Evolutionary conservation across 2,113 vertebrate species (phyloP), one percentile per base, ranked within the genome.

Genomic region (Aramus guarauna): DNA sequence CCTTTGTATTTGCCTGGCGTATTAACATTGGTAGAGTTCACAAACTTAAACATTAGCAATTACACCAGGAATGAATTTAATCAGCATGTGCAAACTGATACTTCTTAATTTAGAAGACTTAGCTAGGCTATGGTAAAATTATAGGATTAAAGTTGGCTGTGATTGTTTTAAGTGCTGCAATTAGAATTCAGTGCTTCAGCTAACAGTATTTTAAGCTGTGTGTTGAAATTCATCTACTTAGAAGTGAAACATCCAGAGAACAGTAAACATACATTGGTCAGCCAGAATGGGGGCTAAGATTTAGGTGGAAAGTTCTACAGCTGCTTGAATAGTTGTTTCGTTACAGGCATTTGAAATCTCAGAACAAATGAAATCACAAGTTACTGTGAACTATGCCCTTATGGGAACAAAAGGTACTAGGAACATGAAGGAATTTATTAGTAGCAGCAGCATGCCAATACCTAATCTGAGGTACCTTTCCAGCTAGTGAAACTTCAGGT

Each of bases 41-140:
- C 18, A 66, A 39, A 30, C 22, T 71, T 78, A 87, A 75, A 67
- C 9, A 43, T 88, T 74, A 68, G 58, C 2, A 20, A 75, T 26
- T 52, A 12, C 32, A 43, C 6, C 5, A 77, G 22, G 92, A 62
- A 77, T 71, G 5, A 96, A 69, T 83, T 67, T 76, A 93, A 47
- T 56, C 22, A 85, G 22, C 34, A 47, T 90, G 91, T 97, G 34
- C 50, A 86, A 68, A 64, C 11, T 36, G 43, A 69, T 85, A 74
- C 23, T 58, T 88, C 55, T 92, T 58, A 72, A 11, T 93, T 80
- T 84, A 84, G 63, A 94, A 72, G 29, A 88, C 84, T 94, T 84
- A 80, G 9, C 52, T 81, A 94, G 48, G 50, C 52, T 76, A 24
- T 72, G 19, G 39, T 55, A 90, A 91, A 97, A 95, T 89, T 96